These are phyloP conservation scores for Entomobrya proxima DNA, from an alignment of 2,888 invertebrate genomes.

Conservation along the genomic window DNA sequence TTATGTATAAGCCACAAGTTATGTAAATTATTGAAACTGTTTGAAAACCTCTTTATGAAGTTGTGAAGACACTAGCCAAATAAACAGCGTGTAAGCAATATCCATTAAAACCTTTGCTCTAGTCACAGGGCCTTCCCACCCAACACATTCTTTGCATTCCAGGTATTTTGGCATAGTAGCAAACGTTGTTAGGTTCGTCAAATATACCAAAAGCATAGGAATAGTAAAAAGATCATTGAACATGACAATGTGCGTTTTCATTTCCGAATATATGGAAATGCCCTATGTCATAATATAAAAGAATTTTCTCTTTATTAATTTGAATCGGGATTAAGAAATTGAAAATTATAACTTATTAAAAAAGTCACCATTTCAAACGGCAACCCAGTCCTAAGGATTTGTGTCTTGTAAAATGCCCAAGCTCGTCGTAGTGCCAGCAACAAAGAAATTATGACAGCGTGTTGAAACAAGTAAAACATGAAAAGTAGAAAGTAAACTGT, in stretches of 20 bases:
- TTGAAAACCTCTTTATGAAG: not conserved
- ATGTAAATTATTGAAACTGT: too few relatives aligned
- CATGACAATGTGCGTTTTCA: not conserved
- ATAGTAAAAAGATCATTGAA: not conserved
- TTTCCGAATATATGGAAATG: not conserved
- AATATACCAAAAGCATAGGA: not conserved
- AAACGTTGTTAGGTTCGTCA: slow-evolving; percentile 1
- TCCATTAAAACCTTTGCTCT: not conserved
- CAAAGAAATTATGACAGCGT: not conserved
- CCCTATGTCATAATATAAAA: not conserved
- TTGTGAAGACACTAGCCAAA: not conserved
- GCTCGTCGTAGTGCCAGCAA: not conserved
- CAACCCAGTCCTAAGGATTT: not conserved
- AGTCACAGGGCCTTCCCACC: not conserved
- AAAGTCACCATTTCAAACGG: not conserved
- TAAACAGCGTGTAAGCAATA: not conserved
- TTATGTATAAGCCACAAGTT: too few relatives aligned
- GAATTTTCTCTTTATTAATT: not conserved
- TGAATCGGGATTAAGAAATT: too few relatives aligned
- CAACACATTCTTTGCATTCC: not conserved
- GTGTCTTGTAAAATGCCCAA: not conserved
- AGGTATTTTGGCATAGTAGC: not conserved
- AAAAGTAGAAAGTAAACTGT: too few relatives aligned
- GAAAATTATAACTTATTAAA: too few relatives aligned
- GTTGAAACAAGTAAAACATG: not conserved